Percentiles rank a stretch among this genome's conserved stretches.
Evolutionary conservation across 92 coral and sea anemone species (phyloP).

Genomic region (Parazoanthus darwini): DNA sequence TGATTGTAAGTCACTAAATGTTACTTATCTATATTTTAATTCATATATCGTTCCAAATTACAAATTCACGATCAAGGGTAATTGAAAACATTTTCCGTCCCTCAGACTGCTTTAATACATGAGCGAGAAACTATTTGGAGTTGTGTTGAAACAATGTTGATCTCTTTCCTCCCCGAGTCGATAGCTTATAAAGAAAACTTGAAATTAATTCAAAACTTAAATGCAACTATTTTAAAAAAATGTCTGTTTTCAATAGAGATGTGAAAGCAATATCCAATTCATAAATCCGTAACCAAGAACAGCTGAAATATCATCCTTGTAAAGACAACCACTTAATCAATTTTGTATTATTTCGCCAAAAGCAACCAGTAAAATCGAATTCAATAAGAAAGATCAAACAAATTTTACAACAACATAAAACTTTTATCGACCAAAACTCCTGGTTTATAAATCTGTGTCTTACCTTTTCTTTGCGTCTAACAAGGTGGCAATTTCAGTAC

Average conservation of each 20-base stretch:
- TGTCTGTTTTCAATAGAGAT: background rate
- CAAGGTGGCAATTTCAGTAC: slow-evolving; percentile 79
- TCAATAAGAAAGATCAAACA: background rate
- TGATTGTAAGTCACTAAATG: background rate
- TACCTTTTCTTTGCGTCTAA: slow-evolving; percentile 69
- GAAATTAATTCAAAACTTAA: background rate
- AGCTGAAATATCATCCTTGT: background rate
- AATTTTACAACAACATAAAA: background rate
- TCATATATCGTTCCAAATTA: background rate
- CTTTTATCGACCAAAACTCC: background rate
- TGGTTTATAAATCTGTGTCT: background rate
- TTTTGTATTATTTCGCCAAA: background rate
- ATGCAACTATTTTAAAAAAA: background rate
- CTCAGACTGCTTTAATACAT: background rate
- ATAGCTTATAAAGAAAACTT: background rate
- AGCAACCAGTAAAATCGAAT: background rate
- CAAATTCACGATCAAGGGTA: background rate
- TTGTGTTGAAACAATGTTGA: background rate
- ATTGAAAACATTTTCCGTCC: background rate
- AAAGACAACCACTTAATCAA: background rate
- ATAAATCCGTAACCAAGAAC: background rate
- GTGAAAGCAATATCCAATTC: background rate
- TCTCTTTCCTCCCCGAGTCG: background rate
- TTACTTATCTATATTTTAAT: no score
- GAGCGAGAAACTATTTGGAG: background rate